Conservation (phyloP, 2,797 vertebrate genomes). For the Chromis chromis region DNA sequence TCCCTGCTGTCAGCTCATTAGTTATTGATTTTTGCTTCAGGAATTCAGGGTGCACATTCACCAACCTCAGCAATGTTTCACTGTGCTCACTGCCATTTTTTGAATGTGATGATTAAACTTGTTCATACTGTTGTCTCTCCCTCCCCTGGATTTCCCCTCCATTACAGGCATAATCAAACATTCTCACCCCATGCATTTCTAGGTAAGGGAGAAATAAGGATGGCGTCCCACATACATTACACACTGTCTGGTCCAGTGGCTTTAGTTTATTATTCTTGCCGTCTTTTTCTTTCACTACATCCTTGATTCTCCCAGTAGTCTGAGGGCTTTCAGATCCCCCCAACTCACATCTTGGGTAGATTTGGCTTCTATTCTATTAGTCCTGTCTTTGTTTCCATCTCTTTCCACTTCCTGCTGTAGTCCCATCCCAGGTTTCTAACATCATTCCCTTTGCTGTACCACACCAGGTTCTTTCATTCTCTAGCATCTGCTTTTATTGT, state of each 20-base stretch:
- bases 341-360: conserved; percentile 47
- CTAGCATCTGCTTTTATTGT: conserved; percentile 38
- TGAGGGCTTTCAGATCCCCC: conserved; percentile 22
- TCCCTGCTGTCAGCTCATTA: background rate
- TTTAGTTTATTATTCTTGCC: conserved; percentile 59
- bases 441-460: conserved; percentile 28
- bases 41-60: conserved; percentile 23
- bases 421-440: conserved; percentile 66
- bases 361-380: background rate
- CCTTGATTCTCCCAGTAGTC: conserved; percentile 41
- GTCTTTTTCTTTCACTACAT: conserved; percentile 49
- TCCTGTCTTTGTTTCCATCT: conserved; percentile 24
- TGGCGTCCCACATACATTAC: conserved; percentile 45
- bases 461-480: conserved; percentile 41
- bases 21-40: conserved; percentile 26
- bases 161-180: conserved; percentile 97
- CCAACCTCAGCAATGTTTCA: conserved; percentile 35
- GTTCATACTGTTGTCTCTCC: conserved; percentile 79
- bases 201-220: conserved; percentile 94
- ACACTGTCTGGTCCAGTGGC: conserved; percentile 44
- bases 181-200: conserved; percentile 96
- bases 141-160: conserved; percentile 81
- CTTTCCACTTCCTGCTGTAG: conserved; percentile 22
- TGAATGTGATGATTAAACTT: conserved; percentile 64
- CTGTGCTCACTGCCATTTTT: conserved; percentile 39